phyloP scores from a whole-genome alignment of 2,888 invertebrate species.

The Drosophila cognata region DNA sequence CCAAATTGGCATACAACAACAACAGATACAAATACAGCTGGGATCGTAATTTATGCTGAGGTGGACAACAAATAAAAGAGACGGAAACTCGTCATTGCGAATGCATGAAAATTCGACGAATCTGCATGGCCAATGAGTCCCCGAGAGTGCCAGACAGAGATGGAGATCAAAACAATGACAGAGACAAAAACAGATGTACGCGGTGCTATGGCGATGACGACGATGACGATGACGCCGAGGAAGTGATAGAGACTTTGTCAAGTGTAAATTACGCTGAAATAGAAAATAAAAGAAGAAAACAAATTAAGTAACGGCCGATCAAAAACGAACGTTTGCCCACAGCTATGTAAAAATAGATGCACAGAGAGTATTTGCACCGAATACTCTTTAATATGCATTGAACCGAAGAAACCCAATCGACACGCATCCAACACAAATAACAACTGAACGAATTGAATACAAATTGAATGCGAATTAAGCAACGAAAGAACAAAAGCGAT shows the following conservation, averaged over 20 bases:
- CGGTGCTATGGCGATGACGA: neutral
- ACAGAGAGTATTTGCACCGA: slow-evolving; percentile 4
- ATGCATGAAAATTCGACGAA: slow-evolving; percentile 55
- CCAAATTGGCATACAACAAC: slow-evolving; percentile 49
- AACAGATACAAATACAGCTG: slow-evolving; percentile 32
- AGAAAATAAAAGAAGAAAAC: neutral
- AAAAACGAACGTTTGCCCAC: slow-evolving; percentile 19
- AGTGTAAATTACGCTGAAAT: slow-evolving; percentile 61
- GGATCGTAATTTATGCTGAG: slow-evolving; percentile 63
- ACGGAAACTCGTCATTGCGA: slow-evolving; percentile 58
- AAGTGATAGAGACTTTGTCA: slow-evolving; percentile 48
- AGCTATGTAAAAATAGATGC: slow-evolving; percentile 51
- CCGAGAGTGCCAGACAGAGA: slow-evolving; percentile 34
- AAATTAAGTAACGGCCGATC: slow-evolving; percentile 41
- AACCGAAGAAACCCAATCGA: slow-evolving; percentile 15
- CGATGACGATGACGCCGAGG: slow-evolving; percentile 28
- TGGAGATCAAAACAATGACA: slow-evolving; percentile 8
- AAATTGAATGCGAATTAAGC: slow-evolving; percentile 4
- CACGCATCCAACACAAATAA: slow-evolving; percentile 23
- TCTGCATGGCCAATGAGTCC: slow-evolving; percentile 60
- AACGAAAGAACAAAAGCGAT: neutral
- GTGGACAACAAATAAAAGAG: slow-evolving; percentile 36
- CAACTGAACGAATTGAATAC: slow-evolving; percentile 17
- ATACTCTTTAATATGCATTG: slow-evolving; percentile 26
- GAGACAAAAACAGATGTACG: slow-evolving; percentile 4